A percentile compares a stretch with the other conserved stretches of the same genome.
phyloP scores from a whole-genome alignment of 2,113 vertebrate genomes.

The Micronycteris hirsuta region DNA sequence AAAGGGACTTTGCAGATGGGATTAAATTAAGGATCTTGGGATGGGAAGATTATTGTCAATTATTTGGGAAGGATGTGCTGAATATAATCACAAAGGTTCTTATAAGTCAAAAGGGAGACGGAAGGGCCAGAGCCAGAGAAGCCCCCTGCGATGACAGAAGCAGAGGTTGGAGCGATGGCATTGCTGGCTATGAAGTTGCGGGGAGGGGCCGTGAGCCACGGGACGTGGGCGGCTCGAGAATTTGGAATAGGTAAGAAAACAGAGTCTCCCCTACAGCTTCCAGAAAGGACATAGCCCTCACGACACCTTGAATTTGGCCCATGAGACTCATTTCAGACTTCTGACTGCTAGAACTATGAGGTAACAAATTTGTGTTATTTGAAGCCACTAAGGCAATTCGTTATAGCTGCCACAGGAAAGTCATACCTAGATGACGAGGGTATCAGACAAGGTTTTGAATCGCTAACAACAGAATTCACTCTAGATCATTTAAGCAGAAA shows the following conservation, averaged over 20 bases:
- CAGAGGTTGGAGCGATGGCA: not conserved
- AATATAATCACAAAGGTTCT: not conserved
- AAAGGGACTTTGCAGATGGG: not conserved
- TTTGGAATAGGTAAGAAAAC: not conserved
- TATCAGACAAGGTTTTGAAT: not conserved
- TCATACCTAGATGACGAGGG: not conserved
- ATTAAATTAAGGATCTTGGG: not conserved
- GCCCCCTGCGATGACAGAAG: not conserved
- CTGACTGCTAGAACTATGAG: not conserved
- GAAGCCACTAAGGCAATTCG: not conserved
- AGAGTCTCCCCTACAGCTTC: not conserved
- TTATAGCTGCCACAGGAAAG: not conserved
- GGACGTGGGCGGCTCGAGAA: not conserved
- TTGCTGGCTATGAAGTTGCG: not conserved
- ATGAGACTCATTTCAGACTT: not conserved
- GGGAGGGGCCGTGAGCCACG: not conserved
- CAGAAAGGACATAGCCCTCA: not conserved
- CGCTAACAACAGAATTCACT: not conserved
- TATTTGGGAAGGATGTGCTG: not conserved
- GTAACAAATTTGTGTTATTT: not conserved
- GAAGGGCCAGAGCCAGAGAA: not conserved
- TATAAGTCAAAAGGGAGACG: not conserved
- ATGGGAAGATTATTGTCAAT: not conserved
- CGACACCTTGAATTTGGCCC: not conserved
- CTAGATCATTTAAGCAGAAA: not conserved